Evolutionary conservation across 2,113 vertebrate genomes (phyloP).

Genomic region (Psettodes erumei): DNA sequence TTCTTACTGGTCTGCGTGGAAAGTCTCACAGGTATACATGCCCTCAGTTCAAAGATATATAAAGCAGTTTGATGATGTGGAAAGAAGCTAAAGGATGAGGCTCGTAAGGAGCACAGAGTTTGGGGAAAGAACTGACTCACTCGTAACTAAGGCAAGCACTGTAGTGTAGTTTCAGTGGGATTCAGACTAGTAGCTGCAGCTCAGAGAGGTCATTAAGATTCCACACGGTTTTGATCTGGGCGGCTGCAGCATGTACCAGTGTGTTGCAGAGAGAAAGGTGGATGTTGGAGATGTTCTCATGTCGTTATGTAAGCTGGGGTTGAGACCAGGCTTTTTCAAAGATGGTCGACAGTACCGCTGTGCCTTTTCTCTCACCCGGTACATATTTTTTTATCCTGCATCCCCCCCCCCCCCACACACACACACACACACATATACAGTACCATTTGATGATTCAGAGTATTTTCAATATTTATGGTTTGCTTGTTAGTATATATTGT

Average conservation of each 20-base stretch:
- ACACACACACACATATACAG: not conserved
- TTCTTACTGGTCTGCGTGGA: not conserved
- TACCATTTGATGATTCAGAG: not conserved
- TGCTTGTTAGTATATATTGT: not conserved
- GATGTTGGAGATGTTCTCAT: slow-evolving; percentile 52
- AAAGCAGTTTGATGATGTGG: slow-evolving; percentile 25
- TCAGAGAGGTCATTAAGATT: slow-evolving; percentile 67
- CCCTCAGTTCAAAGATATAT: slow-evolving; percentile 1
- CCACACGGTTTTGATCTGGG: slow-evolving; percentile 33
- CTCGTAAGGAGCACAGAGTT: slow-evolving; percentile 16
- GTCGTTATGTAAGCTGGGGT: slow-evolving; percentile 56
- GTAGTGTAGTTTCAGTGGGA: slow-evolving; percentile 43
- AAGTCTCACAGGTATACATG: not conserved
- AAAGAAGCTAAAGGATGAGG: slow-evolving; percentile 30
- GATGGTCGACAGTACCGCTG: slow-evolving; percentile 23
- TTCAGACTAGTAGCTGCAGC: slow-evolving; percentile 36
- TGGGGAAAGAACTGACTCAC: slow-evolving; percentile 40
- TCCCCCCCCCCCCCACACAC: too few species aligned
- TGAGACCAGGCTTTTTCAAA: slow-evolving; percentile 51
- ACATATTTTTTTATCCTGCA: not conserved
- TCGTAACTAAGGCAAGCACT: slow-evolving; percentile 13
- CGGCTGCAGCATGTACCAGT: slow-evolving; percentile 36
- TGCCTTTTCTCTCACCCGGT: slow-evolving; percentile 11
- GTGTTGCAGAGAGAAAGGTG: slow-evolving; percentile 44
- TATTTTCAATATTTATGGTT: not conserved